Evolutionary conservation across 2,113 vertebrate species (phyloP).

Genomic region (Nansenia antarctica): DNA sequence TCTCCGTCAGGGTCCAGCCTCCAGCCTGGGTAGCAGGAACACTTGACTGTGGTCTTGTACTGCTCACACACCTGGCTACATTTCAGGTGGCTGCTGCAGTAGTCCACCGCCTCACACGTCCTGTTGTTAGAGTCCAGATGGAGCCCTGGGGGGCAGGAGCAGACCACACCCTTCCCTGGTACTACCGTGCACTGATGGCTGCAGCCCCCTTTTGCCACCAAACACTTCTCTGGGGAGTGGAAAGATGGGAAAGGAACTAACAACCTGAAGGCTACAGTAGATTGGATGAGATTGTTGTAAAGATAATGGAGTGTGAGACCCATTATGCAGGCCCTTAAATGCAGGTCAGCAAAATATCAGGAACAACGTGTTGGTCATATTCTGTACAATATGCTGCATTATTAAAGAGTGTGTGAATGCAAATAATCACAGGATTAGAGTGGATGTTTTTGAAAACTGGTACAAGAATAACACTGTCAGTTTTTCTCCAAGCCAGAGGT

Average conservation of each 20-base stretch:
- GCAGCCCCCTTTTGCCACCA: constrained; percentile 91
- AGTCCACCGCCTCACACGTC: constrained; percentile 91
- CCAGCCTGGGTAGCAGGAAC: constrained; percentile 96
- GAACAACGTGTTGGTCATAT: neutral
- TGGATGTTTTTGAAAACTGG: neutral
- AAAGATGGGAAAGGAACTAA: neutral
- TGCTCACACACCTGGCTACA: constrained; percentile 97
- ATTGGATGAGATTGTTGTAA: neutral
- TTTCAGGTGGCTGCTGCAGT: constrained; percentile 88
- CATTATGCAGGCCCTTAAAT: neutral
- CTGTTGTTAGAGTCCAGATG: constrained; percentile 86
- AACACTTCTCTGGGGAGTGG: constrained; percentile 82
- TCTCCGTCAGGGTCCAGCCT: constrained; percentile 86
- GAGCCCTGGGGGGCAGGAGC: constrained; percentile 89
- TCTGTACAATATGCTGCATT: neutral
- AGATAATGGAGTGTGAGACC: neutral
- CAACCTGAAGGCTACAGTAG: neutral
- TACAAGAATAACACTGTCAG: neutral
- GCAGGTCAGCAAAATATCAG: neutral
- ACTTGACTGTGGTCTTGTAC: constrained; percentile 92
- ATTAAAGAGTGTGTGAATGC: neutral
- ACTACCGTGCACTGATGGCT: constrained; percentile 93
- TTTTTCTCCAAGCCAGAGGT: constrained; percentile 17
- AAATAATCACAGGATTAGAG: constrained; percentile 2
- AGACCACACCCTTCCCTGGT: constrained; percentile 90